Conservation (phyloP, 2,797 vertebrate genomes). For the Potorous gilbertii region DNA sequence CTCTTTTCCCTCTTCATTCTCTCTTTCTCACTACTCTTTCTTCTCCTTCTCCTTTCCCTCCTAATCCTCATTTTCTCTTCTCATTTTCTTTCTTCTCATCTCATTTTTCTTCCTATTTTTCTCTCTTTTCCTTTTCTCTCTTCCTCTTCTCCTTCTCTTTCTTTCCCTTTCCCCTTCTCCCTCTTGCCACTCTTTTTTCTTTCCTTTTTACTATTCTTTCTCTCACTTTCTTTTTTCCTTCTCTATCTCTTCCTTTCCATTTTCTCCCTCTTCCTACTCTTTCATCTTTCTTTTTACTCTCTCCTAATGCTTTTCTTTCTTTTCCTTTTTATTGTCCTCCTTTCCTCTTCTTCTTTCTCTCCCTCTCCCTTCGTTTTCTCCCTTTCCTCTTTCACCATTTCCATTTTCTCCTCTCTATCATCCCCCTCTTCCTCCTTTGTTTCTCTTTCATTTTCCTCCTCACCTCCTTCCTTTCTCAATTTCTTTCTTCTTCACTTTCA, state of each 20-base stretch:
- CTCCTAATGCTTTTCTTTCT: background rate
- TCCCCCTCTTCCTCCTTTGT: background rate
- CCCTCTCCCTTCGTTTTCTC: rapidly evolving
- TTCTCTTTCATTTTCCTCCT: background rate
- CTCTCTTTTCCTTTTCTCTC: rapidly evolving
- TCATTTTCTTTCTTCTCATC: too few relatives aligned
- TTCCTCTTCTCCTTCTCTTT: background rate
- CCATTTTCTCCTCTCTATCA: background rate
- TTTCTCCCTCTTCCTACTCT: background rate
- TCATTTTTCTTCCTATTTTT: too few relatives aligned
- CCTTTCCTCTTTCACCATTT: background rate
- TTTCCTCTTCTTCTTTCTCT: background rate
- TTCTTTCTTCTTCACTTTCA: background rate
- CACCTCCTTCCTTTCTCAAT: background rate
- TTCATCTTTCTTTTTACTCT: background rate
- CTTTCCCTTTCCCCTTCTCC: background rate
- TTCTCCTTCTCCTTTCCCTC: too few relatives aligned
- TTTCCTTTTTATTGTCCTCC: background rate
- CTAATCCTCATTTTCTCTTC: background rate
- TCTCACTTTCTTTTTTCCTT: background rate
- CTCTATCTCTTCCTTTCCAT: background rate
- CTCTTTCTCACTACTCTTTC: background rate
- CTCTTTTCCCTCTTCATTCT: background rate
- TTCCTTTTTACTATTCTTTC: background rate
- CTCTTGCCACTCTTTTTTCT: background rate